Conservation (phyloP, 1,140 invertebrate genomes). For the Hylaeus volcanicus region DNA sequence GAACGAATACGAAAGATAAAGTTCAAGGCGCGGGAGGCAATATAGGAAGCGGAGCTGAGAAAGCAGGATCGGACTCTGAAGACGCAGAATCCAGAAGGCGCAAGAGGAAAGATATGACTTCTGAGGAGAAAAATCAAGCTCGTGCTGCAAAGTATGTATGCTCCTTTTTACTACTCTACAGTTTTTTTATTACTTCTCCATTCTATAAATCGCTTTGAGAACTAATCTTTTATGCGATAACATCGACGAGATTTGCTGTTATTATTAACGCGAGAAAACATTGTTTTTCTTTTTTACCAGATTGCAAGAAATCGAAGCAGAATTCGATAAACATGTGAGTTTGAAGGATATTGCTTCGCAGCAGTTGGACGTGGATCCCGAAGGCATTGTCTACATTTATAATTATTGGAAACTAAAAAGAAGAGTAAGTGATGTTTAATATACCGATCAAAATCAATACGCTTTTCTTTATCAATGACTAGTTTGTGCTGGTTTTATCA, state of each 20-base stretch:
- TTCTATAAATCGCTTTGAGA: background rate
- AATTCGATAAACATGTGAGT: constrained; percentile 95
- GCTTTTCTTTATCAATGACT: background rate
- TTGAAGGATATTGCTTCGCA: constrained; percentile 90
- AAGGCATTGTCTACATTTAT: constrained; percentile 91
- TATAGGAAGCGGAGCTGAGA: constrained; percentile 76
- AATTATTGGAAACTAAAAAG: constrained; percentile 98
- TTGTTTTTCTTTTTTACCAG: constrained; percentile 78
- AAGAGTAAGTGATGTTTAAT: constrained; percentile 76
- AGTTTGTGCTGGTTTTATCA: background rate
- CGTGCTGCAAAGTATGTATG: constrained; percentile 85
- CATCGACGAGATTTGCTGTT: background rate
- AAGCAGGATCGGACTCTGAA: constrained; percentile 85
- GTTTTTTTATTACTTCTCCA: background rate
- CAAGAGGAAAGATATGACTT: constrained; percentile 93
- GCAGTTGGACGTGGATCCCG: constrained; percentile 89
- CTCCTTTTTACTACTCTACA: background rate
- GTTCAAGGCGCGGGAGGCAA: constrained; percentile 80
- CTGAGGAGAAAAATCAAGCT: constrained; percentile 93
- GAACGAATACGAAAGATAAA: constrained; percentile 92
- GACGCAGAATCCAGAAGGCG: constrained; percentile 87
- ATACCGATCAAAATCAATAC: background rate
- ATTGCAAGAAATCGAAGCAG: constrained; percentile 94
- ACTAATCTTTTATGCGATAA: background rate
- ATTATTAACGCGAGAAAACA: background rate